Evolutionary conservation across 1,140 invertebrate species (phyloP), one percentile per base, ranked within the genome.

Genomic region (Temnothorax nylanderi): DNA sequence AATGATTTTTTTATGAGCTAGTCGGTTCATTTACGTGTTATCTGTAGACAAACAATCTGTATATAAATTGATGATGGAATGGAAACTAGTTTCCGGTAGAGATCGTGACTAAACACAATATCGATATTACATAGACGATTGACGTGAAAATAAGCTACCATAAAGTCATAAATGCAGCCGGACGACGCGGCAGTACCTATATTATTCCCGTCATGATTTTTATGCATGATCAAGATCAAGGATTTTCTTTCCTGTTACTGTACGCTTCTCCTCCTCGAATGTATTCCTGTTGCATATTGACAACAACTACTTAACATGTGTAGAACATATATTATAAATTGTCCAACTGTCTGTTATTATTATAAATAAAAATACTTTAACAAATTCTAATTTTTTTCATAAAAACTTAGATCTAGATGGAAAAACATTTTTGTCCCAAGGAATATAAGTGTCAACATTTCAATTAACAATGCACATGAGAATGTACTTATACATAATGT

Each of bases 211-310:
- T 26, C 58, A 34, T 16, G 34, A 80, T 21, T 37, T 26, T 56
- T 34, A 54, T 44, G 47, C 64, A 21, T 32, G 64, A 80, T 88
- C 87, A 88, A 82, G 87, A 88, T 88, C 87, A 88, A 88, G 87
- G 87, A 84, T 49, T 69, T 77, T 44, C 37, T 34, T 62, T 34
- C 21, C 18, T 65, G 11, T 77, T 56, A 37, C 26, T 41, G 0
- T 41, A 26, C 16, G 5, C 34, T 51, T 11, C 11, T 37, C 49
- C 18, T 32, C 10, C 13, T 62, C 2, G 74, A 26, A 64, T n/a
- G 51, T 65, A 47, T 65, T 77, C 5, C 18, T 8, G 6, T 77
- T 18, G 3, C 10, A 41, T 62, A 49, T 87, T n/a, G 44, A 18
- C 11, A 32, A 8, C 34, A n/a, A 47, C 4, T 34, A 37, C 21